Evolutionary conservation across 2,797 vertebrate species (phyloP).

Genomic region (Lates japonicus): DNA sequence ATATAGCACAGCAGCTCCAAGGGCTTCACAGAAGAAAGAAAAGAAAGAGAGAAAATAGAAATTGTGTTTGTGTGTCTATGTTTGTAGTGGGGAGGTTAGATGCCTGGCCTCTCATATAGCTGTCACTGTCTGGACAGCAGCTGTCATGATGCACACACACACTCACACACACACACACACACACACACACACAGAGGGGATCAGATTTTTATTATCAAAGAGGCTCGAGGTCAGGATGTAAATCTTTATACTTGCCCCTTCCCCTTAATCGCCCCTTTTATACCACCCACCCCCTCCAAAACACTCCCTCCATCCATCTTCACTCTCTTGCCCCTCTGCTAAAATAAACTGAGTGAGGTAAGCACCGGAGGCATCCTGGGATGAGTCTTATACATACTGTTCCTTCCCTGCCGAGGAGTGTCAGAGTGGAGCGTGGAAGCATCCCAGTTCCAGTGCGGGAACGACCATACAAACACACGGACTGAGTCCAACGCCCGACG

Average conservation of each 20-base stretch:
- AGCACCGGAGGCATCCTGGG: slow-evolving; percentile 72
- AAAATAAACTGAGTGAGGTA: slow-evolving; percentile 87
- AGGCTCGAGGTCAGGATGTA: slow-evolving; percentile 73
- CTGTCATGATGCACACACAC: slow-evolving; percentile 44
- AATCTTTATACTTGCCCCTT: slow-evolving; percentile 75
- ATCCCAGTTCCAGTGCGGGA: slow-evolving; percentile 56
- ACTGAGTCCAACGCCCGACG: slow-evolving; percentile 13
- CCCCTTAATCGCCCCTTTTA: slow-evolving; percentile 57
- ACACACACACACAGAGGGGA: slow-evolving; percentile 47
- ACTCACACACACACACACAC: slow-evolving; percentile 23
- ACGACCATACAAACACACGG: slow-evolving; percentile 39
- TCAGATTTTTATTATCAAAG: slow-evolving; percentile 82
- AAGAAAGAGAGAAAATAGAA: slow-evolving; percentile 8
- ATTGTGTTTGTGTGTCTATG: slow-evolving; percentile 40
- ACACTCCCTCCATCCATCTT: slow-evolving; percentile 66
- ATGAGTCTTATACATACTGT: slow-evolving; percentile 71
- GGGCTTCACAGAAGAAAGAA: slow-evolving; percentile 5
- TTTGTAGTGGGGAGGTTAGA: slow-evolving; percentile 33
- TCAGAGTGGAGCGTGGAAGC: slow-evolving; percentile 55
- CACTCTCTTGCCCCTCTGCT: slow-evolving; percentile 70
- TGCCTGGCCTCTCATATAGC: slow-evolving; percentile 47
- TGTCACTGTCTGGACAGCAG: slow-evolving; percentile 68
- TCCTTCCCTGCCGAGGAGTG: slow-evolving; percentile 58
- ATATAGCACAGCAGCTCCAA: not conserved
- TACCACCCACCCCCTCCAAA: slow-evolving; percentile 20